Evolutionary conservation across 2,888 invertebrate species (phyloP).

Genomic region (Lacanobia oleracea): DNA sequence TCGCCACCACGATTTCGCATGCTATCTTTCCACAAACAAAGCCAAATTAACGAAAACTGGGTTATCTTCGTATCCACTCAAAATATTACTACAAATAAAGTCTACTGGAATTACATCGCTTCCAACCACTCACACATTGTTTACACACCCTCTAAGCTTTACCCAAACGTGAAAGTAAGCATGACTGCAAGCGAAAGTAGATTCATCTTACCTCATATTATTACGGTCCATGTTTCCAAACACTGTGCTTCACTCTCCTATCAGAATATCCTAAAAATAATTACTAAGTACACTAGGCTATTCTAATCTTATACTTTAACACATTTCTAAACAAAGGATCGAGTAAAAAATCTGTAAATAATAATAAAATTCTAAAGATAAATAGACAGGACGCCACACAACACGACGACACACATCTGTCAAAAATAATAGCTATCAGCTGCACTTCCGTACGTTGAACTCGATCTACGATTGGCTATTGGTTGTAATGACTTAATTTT

Average conservation of each 20-base stretch:
- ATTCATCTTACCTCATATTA: slow-evolving; percentile 86
- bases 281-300: slow-evolving; percentile 71
- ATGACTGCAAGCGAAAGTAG: slow-evolving; percentile 72
- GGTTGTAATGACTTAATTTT: not conserved
- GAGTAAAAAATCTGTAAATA: slow-evolving; percentile 78
- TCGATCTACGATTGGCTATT: slow-evolving; percentile 68
- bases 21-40: slow-evolving; percentile 54
- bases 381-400: slow-evolving; percentile 85
- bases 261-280: slow-evolving; percentile 65
- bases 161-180: slow-evolving; percentile 62
- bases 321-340: slow-evolving; percentile 79
- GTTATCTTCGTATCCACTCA: slow-evolving; percentile 38
- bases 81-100: slow-evolving; percentile 23
- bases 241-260: slow-evolving; percentile 59
- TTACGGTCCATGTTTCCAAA: slow-evolving; percentile 85
- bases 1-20: slow-evolving; percentile 39
- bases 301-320: slow-evolving; percentile 71
- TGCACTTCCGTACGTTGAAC: slow-evolving; percentile 74
- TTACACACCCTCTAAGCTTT: slow-evolving; percentile 40
- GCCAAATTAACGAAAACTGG: slow-evolving; percentile 40
- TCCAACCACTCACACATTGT: slow-evolving; percentile 18
- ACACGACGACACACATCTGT: slow-evolving; percentile 77
- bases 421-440: slow-evolving; percentile 70
- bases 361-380: slow-evolving; percentile 80
- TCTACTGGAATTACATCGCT: not conserved